These are phyloP conservation scores for Crenuchus spilurus DNA, from an alignment of 2,797 vertebrate species.

Conservation along the genomic window DNA sequence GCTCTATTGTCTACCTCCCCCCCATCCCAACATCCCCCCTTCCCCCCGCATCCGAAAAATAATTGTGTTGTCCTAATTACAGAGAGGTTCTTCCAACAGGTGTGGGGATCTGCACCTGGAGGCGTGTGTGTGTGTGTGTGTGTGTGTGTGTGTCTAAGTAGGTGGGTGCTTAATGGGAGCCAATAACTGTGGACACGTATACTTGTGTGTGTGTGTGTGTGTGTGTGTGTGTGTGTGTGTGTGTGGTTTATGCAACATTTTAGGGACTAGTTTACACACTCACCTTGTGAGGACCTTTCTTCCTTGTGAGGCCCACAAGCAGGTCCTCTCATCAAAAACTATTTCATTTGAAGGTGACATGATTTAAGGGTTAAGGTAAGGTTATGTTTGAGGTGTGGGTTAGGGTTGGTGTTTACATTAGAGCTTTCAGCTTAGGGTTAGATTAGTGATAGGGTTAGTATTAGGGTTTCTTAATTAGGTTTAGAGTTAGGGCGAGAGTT, in stretches of 20 bases:
- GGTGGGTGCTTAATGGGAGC: constrained; percentile 45
- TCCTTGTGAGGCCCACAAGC: no score
- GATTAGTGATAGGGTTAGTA: no score
- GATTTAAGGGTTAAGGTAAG: no score
- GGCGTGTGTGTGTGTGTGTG: constrained; percentile 60
- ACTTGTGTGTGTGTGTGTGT: constrained; percentile 23
- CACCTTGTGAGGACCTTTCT: no score
- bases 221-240: not conserved
- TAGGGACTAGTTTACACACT: no score
- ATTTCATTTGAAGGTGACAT: no score
- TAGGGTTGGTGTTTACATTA: no score
- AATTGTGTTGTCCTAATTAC: constrained; percentile 83
- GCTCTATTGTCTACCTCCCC: constrained; percentile 76
- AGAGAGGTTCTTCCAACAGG: constrained; percentile 81
- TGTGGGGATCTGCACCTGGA: constrained; percentile 82
- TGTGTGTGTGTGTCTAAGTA: constrained; percentile 30
- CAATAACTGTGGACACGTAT: constrained; percentile 54
- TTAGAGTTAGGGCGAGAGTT: no score
- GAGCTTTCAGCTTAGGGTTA: no score
- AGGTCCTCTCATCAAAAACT: no score
- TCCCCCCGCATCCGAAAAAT: constrained; percentile 68
- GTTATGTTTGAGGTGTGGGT: no score
- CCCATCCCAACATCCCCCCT: constrained; percentile 44
- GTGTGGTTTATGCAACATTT: not conserved
- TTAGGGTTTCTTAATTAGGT: no score